Evolutionary conservation across 2,888 invertebrate genomes (phyloP).

Genomic region (Ophion obscuratus): DNA sequence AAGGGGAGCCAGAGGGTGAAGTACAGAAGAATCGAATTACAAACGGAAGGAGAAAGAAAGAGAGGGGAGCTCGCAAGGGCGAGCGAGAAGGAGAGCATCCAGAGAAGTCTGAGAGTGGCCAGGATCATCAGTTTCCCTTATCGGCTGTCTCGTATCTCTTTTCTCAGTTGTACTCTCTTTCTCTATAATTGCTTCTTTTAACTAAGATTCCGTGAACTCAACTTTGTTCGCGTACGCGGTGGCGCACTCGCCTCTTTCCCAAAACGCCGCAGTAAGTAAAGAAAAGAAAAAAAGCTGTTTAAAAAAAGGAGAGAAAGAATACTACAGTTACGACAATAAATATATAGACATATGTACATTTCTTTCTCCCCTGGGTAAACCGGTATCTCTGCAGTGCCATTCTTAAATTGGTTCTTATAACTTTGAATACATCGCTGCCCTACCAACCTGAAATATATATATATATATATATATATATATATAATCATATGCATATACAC

Average conservation of each 20-base stretch:
- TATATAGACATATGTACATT: conserved; percentile 8
- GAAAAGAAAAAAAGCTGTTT: conserved; percentile 37
- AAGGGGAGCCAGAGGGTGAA: conserved; percentile 45
- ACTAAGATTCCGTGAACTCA: conserved; percentile 81
- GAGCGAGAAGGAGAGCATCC: neutral
- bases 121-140: conserved; percentile 79
- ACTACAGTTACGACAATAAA: conserved; percentile 35
- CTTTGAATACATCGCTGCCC: conserved; percentile 76
- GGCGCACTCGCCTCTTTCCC: conserved; percentile 36
- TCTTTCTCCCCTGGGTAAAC: conserved; percentile 55
- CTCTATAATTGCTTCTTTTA: conserved; percentile 82
- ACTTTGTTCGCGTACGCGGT: conserved; percentile 70
- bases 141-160: conserved; percentile 76
- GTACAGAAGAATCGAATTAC: conserved; percentile 22
- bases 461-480: conserved; percentile 12
- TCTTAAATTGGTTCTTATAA: conserved; percentile 83
- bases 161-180: conserved; percentile 19
- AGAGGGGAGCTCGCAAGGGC: neutral
- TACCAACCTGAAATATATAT: conserved; percentile 55
- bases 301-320: conserved; percentile 51
- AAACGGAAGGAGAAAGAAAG: conserved; percentile 25
- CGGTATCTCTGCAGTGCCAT: conserved; percentile 74
- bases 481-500: conserved; percentile 19
- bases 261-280: conserved; percentile 44
- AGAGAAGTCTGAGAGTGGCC: conserved; percentile 44